Base-by-base conservation (phyloP, 1,140 invertebrate species). In the Globodera ellingtonae region DNA sequence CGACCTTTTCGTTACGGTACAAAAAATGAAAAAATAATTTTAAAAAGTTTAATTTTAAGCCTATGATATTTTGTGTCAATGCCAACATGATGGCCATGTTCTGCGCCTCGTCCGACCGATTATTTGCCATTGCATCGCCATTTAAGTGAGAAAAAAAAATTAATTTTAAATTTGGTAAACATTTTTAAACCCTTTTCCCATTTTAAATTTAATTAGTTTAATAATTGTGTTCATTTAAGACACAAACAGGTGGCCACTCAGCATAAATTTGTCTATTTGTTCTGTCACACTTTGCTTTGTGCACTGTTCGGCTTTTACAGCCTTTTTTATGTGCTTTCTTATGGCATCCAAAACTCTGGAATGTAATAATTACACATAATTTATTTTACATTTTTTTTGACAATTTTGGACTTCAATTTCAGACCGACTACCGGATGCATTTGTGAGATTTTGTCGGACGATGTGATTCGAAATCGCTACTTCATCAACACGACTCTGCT, bases 251-350 rank as follows among this genome's bases (percentile, higher is more conserved):
- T 76, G 2, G 18, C 35, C 67, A 76, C 59, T 7, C n/a, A 24
- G 67, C 35, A 76, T 65, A 67, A 76, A 35, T n/a, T 13, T 24
- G 47, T 21, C n/a, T 76, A 76, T 76, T 44, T 76, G 21, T 46
- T 48, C 67, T 1, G 10, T 5, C n/a, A 76, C n/a, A 76, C 75
- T 5, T 21, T 76, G 18, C 21, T 62, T n/a, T 76, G 59, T 47
- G 0, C n/a, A 35, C 52, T 76, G n/a, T 76, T 62, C 67, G 75
- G 75, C 67, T 8, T 76, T 47, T 76, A 76, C 48, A 47, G 75
- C 9, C 18, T 76, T 6, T 76, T 24, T 44, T 76, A 18, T 65
- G 13, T 65, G n/a, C 44, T 67, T 13, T 10, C 9, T 13, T 67
- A 24, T 76, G 62, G 13, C 9, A 35, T 76, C 21, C 44, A 44